These are phyloP conservation scores for Rhipidura dahli DNA, from an alignment of 2,113 vertebrate genomes.

Conservation along the genomic window DNA sequence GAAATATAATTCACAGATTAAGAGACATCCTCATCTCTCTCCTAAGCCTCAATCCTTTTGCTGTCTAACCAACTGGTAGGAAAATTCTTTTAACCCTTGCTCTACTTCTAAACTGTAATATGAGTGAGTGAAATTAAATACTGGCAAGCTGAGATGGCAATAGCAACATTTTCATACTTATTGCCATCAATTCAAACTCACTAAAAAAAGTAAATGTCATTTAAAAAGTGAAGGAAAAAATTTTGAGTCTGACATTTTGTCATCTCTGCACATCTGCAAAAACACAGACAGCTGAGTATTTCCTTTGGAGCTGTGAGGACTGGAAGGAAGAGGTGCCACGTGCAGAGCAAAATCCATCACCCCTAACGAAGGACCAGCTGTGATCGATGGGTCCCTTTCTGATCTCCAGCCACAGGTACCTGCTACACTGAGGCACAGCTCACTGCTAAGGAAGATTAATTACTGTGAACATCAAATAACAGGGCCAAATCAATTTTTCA, in stretches of 20 bases:
- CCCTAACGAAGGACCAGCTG: neutral
- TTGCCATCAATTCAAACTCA: neutral
- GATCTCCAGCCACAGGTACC: neutral
- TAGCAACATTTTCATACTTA: neutral
- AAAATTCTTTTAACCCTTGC: neutral
- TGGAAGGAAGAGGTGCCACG: neutral
- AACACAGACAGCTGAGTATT: neutral
- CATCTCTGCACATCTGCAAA: neutral
- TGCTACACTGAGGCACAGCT: neutral
- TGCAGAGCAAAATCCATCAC: neutral
- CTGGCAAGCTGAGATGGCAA: neutral
- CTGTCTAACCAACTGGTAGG: neutral
- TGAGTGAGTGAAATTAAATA: neutral
- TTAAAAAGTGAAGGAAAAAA: neutral
- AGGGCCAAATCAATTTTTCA: neutral
- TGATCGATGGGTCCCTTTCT: neutral
- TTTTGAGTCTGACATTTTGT: neutral
- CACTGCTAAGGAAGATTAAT: neutral
- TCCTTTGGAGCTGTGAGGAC: neutral
- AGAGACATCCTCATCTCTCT: slow-evolving; percentile 5
- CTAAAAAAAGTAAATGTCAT: neutral
- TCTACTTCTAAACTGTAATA: neutral
- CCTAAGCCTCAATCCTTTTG: neutral
- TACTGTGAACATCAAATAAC: neutral
- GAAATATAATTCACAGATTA: slow-evolving; percentile 50